Evolutionary conservation across 1,140 invertebrate genomes (phyloP), one percentile per base, ranked within the genome.

Genomic region (Trichonephila clavipes): DNA sequence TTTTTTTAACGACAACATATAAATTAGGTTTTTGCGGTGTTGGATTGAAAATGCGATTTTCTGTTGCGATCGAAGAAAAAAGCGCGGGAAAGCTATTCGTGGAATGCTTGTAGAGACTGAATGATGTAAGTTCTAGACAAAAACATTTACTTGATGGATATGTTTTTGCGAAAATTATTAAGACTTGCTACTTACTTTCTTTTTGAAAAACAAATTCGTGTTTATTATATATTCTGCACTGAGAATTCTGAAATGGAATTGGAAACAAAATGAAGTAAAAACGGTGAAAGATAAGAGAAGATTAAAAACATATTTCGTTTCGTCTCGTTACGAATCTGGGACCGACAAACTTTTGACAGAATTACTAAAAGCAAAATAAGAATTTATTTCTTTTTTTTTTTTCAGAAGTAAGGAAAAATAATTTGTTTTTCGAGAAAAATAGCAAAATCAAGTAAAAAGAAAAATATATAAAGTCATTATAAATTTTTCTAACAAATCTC

Each of bases 1-100:
- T 51, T 88, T 86, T 88, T 88, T 69, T 88, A 64, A 64, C 34
- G 34, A 88, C 86, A 66, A 69, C 64, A 40, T 61, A 88, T 88
- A 88, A 88, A 88, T 88, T 88, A 44, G 19, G 40, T 86, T 62
- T 40, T 19, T 58, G 44, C 10, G 44, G 81, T 86, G 24, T n/a
- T 24, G 62, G 62, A 51, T 44, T 72, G 40, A 88, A 88, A 88
- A 51, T 72, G 64, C 61, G 28, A 87, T 87, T 87, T 87, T 62
- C 58, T 87, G 59, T 34, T 21, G 18, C 18, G 44, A 24, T 24
- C 51, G n/a, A 83, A 24, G 16, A 4, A 51, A 44, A 51, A 82
- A 82, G 77, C n/a, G n/a, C 21, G 21, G n/a, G n/a, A 69, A 69
- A 69, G 66, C n/a, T 69, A 69, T 69, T 69, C 66, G 66, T 10